Percentiles rank a stretch among this genome's conserved stretches.
phyloP scores from a whole-genome alignment of 2,113 vertebrate genomes.

The Apaloderma vittatum region DNA sequence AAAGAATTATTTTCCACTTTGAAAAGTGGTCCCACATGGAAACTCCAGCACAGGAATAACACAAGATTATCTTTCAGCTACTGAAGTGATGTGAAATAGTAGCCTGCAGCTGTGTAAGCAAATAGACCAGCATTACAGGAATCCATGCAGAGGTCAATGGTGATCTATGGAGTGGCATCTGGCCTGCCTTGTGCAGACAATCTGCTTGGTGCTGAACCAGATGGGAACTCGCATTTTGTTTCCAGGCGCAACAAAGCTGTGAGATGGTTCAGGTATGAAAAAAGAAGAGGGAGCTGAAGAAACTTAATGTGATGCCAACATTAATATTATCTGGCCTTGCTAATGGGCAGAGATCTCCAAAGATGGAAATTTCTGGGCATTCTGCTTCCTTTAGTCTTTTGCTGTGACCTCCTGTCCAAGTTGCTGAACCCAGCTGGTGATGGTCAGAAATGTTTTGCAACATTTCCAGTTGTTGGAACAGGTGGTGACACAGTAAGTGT shows the following conservation, averaged over 20 bases:
- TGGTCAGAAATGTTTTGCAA: neutral
- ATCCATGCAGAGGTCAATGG: neutral
- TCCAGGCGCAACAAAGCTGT: neutral
- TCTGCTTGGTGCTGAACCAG: neutral
- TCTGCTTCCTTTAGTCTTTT: neutral
- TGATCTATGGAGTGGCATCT: neutral
- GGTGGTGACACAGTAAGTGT: neutral
- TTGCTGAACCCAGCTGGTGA: neutral
- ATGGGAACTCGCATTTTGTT: neutral
- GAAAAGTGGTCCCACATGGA: neutral
- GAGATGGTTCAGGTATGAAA: neutral
- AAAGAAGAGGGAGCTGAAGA: neutral
- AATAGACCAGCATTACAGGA: neutral
- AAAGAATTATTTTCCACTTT: neutral
- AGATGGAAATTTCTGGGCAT: neutral
- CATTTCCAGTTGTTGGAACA: neutral
- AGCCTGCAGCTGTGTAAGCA: slow-evolving; percentile 39
- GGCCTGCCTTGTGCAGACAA: neutral
- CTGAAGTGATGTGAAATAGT: neutral
- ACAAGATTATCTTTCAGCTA: neutral
- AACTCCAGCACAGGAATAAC: neutral
- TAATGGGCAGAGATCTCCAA: neutral
- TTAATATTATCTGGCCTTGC: neutral
- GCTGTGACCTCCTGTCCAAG: neutral
- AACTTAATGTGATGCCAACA: neutral